phyloP scores from a whole-genome alignment of 2,797 vertebrate genomes.

The Toxotes lorentzi region DNA sequence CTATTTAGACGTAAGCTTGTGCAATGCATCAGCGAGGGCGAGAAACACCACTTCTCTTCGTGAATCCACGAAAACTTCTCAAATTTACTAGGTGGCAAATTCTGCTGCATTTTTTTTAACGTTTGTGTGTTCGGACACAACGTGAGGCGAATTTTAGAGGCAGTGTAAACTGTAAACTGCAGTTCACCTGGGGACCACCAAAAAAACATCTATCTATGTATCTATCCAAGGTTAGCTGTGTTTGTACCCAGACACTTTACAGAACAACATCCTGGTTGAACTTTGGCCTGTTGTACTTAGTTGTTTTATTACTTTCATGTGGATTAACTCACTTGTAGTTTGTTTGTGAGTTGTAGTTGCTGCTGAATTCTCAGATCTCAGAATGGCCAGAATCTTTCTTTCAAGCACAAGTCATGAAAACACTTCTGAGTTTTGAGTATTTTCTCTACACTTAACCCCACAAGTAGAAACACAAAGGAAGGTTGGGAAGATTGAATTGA shows the following conservation, averaged over 20 bases:
- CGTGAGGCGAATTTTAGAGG: too few species aligned
- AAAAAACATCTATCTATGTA: not conserved
- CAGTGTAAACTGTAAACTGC: too few species aligned
- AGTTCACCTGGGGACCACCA: too few species aligned
- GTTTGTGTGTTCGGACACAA: too few species aligned
- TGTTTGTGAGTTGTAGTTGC: not conserved
- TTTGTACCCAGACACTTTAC: not conserved
- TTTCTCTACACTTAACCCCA: slow-evolving; percentile 53
- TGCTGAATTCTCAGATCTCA: not conserved
- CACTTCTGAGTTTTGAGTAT: slow-evolving; percentile 22
- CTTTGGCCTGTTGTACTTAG: not conserved
- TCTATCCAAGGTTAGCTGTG: not conserved
- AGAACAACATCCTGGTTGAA: not conserved
- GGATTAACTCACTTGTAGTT: not conserved
- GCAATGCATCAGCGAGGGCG: not conserved
- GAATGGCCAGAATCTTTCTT: not conserved
- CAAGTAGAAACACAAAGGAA: slow-evolving; percentile 21
- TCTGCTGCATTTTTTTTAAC: too few species aligned
- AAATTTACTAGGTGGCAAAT: too few species aligned
- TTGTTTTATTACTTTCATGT: not conserved
- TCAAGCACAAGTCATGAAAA: not conserved
- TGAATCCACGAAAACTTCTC: too few species aligned
- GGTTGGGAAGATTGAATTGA: slow-evolving; percentile 24
- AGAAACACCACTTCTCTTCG: not conserved
- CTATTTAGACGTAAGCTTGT: not conserved